phyloP scores from a whole-genome alignment of 2,113 vertebrate species.

The Pseudorhombus dupliciocellatus region DNA sequence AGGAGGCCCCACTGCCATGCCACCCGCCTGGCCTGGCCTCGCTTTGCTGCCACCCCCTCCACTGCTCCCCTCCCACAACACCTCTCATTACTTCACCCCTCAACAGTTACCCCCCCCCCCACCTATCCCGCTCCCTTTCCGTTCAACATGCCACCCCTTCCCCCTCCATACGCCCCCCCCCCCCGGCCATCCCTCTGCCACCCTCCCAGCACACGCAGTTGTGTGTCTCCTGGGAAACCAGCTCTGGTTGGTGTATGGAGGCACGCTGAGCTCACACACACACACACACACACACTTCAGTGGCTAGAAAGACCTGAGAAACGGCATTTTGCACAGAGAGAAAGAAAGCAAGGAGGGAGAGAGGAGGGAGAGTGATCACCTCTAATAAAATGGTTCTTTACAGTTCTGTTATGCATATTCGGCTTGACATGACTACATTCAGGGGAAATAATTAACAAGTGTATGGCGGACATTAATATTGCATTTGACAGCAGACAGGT shows the following conservation, averaged over 20 bases:
- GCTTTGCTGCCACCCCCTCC: conserved; percentile 64
- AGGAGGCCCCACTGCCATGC: conserved; percentile 78
- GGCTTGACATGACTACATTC: conserved; percentile 69
- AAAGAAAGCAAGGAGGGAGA: conserved; percentile 13
- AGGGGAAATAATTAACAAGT: conserved; percentile 76
- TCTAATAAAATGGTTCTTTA: conserved; percentile 71
- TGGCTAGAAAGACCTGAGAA: conserved; percentile 67
- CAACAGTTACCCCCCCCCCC: conserved; percentile 4
- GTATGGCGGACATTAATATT: conserved; percentile 73
- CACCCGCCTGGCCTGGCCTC: conserved; percentile 76
- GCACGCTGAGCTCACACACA: conserved; percentile 53
- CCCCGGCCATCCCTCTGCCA: conserved; percentile 72
- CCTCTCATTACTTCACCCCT: conserved; percentile 73
- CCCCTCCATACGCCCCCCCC: conserved; percentile 36
- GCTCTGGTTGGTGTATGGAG: conserved; percentile 62
- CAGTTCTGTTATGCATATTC: conserved; percentile 70
- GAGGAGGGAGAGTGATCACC: conserved; percentile 67
- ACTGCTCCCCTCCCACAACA: conserved; percentile 62
- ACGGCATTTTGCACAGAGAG: conserved; percentile 55
- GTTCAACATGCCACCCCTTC: conserved; percentile 67
- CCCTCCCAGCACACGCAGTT: conserved; percentile 77
- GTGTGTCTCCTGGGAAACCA: conserved; percentile 78
- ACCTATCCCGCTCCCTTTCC: conserved; percentile 16
- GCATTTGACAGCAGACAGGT: conserved; percentile 77
- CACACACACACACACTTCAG: conserved; percentile 42